Evolutionary conservation across 2,113 vertebrate species (phyloP), one percentile per base, ranked within the genome.

Genomic region (Oreotrochilus melanogaster): DNA sequence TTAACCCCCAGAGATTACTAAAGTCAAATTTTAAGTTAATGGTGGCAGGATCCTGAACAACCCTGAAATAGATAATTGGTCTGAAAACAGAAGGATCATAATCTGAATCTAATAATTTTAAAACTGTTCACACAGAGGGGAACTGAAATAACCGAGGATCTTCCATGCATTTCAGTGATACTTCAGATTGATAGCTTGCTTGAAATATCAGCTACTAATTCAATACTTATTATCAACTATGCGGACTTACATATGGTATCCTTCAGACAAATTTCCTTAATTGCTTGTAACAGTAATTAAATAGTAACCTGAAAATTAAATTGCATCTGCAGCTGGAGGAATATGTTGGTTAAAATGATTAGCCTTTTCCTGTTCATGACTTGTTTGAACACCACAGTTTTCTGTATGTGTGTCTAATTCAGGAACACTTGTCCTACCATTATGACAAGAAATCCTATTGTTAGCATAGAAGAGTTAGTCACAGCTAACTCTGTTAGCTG

Each of bases 231-330:
- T 13, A 24, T 93, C 82, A 86, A 2, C 66, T 58, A 2, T 21
- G 62, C 28, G 51, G 58, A 35, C 30, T 70, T 89, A 50, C 79
- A 76, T 35, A 88, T 87, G 93, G 74, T 64, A 94, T 74, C 30
- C 30, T 88, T 95, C 87, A 82, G 60, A 56, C 4, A 64, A 92
- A 94, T 92, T 95, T 92, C 61, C 51, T 80, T 82, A 61, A 96
- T 70, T 88, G 10, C 12, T 92, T 91, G 12, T 72, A 88, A 53
- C 92, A 95, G 78, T 96, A 97, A 96, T 92, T 86, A 95, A 95
- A 93, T 94, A 93, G 58, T 30, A 83, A 53, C 18, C 10, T 74
- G 72, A 93, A 95, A 95, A 95, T 91, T 27, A 88, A 92, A 93
- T 96, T 95, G 87, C 11, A n/a, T 28, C 51, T 88, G 78, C 86